Base-by-base conservation (phyloP, 2,888 invertebrate genomes). In the Clanis bilineata region DNA sequence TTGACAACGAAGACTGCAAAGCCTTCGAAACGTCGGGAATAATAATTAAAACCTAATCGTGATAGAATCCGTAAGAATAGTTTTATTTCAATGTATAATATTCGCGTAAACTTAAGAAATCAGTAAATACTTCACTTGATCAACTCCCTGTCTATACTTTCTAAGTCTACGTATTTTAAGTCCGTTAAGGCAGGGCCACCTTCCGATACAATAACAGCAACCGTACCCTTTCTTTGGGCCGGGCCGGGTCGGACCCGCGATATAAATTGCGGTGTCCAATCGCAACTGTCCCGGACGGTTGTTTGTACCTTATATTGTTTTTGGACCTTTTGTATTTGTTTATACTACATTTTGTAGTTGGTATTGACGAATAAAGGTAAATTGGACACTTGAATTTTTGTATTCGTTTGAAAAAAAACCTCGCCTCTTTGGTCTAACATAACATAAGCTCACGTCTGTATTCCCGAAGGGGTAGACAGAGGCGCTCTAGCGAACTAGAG, bases 141-240 rank as follows among this genome's bases (percentile, higher is more conserved):
- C 9, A 9, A 15, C 15, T 1, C 6, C 3, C 21, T 22, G 55
- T 55, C 59, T 59, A 36, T 10, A 12, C 3, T 0, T 59, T 15
- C 3, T n/a, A 55, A 15, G 36, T 44, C 43, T 59, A 36, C 18
- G 41, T 51, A 55, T 55, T 44, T 51, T 76, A 80, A 82, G 80
- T 79, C 82, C 79, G 86, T 85, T 87, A 87, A 86, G 86, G 77
- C 85, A 76, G 80, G 83, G 88, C 86, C 76, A 89, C 90, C 92
- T 91, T 89, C 87, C 88, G 85, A 91, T 90, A 92, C 91, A 92
- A 92, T 91, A 91, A 90, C 91, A 88, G 81, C 80, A 75, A 76
- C 60, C 77, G 79, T 83, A 88, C 90, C 90, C 90, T 90, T 89
- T 85, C 89, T 84, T 85, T 72, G 70, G 70, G 70, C 67, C 71